These are phyloP conservation scores for Entomobrya proxima DNA, from an alignment of 2,888 invertebrate genomes.

Conservation along the genomic window DNA sequence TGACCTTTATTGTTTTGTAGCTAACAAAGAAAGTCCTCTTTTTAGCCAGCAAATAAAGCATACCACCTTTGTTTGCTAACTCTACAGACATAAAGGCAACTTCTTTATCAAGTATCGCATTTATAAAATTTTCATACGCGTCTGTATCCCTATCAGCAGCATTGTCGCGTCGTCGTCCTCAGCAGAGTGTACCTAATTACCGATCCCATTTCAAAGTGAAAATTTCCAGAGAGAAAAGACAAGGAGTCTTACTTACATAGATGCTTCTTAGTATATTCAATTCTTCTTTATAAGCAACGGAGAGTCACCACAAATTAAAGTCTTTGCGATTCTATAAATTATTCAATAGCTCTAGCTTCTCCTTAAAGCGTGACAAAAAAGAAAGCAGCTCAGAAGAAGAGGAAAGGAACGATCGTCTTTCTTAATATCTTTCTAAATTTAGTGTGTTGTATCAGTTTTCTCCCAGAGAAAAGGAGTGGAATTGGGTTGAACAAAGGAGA, in stretches of 20 bases:
- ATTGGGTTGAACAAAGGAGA: conserved; percentile 10
- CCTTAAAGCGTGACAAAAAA: conserved; percentile 19
- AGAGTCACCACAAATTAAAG: conserved; percentile 3
- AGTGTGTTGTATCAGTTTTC: conserved; percentile 7
- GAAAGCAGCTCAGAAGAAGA: neutral
- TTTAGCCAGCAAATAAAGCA: neutral
- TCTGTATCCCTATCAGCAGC: neutral
- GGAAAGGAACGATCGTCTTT: neutral
- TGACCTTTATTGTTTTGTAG: conserved; percentile 20
- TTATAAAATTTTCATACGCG: conserved; percentile 9
- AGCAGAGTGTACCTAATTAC: conserved; percentile 26
- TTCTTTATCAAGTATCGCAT: neutral
- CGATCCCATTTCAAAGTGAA: conserved; percentile 27
- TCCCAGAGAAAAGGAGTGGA: neutral
- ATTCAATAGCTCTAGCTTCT: conserved; percentile 31
- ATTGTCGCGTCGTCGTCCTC: neutral
- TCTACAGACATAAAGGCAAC: conserved; percentile 24
- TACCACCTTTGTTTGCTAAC: neutral
- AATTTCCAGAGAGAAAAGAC: conserved; percentile 1
- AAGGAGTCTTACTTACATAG: neutral
- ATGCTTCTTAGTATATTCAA: neutral
- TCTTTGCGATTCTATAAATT: conserved; percentile 52
- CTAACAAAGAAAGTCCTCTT: conserved; percentile 19
- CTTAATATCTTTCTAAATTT: neutral
- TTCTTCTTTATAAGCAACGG: neutral